These are phyloP conservation scores for Globicephala melas DNA, from an alignment of 2,113 vertebrate genomes.

Conservation along the genomic window DNA sequence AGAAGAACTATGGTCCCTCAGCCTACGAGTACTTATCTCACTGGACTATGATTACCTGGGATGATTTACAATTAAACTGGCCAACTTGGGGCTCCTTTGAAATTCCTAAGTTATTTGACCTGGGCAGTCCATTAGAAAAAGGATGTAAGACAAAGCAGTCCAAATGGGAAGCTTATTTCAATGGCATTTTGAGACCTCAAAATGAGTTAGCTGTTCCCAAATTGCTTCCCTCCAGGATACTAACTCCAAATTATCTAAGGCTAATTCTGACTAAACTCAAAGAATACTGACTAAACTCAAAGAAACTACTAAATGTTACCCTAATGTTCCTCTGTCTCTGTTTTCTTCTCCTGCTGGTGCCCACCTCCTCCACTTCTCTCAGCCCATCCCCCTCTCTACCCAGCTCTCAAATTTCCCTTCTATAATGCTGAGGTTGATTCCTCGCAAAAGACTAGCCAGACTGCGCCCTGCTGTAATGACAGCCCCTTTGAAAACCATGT, in stretches of 20 bases:
- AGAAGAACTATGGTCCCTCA: not conserved
- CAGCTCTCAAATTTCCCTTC: not conserved
- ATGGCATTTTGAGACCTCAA: not conserved
- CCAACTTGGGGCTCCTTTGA: not conserved
- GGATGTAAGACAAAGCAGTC: not conserved
- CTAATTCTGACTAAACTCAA: not conserved
- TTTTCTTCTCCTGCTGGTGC: not conserved
- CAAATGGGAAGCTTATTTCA: not conserved
- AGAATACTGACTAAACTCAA: not conserved
- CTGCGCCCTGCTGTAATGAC: not conserved
- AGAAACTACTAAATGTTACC: not conserved
- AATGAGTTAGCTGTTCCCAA: not conserved
- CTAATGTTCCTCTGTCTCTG: not conserved
- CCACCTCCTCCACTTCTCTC: no score
- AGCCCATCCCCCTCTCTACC: not conserved
- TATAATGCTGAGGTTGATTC: not conserved
- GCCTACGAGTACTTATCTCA: not conserved
- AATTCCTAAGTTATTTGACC: not conserved
- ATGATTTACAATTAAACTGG: not conserved
- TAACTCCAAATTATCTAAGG: not conserved
- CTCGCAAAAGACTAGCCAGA: not conserved
- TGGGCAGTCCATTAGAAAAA: not conserved
- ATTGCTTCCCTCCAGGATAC: not conserved
- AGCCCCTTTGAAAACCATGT: not conserved
- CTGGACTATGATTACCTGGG: not conserved